Percentiles rank a stretch among this genome's conserved stretches.
Conservation (phyloP, 2,888 invertebrate genomes). For the Epinotia demarniana region DNA sequence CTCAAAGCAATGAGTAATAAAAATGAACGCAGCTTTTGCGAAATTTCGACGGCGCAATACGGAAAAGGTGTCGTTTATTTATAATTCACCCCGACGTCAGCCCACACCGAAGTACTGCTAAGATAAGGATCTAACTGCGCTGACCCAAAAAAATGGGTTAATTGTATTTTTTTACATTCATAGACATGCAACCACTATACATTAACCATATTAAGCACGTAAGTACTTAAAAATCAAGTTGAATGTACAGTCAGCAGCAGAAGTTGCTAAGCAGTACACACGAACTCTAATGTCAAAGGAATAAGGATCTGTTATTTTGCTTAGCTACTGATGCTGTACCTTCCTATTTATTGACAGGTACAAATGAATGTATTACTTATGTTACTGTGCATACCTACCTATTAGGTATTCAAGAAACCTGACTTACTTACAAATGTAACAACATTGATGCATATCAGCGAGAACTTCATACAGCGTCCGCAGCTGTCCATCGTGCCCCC, state of each 20-base stretch:
- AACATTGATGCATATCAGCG: slow-evolving; percentile 92
- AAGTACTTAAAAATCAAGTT: too few species aligned
- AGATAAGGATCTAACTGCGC: slow-evolving; percentile 36
- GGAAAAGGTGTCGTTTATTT: slow-evolving; percentile 31
- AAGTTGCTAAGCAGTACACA: too few species aligned
- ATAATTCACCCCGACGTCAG: slow-evolving; percentile 2
- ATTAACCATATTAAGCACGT: too few species aligned
- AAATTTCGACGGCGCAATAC: not conserved
- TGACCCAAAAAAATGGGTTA: slow-evolving; percentile 6
- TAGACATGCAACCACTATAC: too few species aligned
- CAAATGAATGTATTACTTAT: not conserved
- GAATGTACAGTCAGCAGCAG: too few species aligned
- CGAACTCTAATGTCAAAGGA: too few species aligned
- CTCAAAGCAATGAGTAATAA: not conserved
- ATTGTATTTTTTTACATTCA: too few species aligned
- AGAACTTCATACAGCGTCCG: slow-evolving; percentile 94
- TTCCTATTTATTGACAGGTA: too few species aligned
- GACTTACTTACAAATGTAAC: slow-evolving; percentile 92
- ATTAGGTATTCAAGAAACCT: not conserved
- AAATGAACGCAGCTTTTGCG: not conserved
- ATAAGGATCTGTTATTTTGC: too few species aligned
- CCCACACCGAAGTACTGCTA: slow-evolving; percentile 26
- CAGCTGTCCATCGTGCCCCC: slow-evolving; percentile 94
- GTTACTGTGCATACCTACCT: not conserved
- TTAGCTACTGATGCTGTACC: too few species aligned